These are phyloP conservation scores for Diorhabda carinulata DNA, from an alignment of 1,140 invertebrate genomes.

Conservation along the genomic window DNA sequence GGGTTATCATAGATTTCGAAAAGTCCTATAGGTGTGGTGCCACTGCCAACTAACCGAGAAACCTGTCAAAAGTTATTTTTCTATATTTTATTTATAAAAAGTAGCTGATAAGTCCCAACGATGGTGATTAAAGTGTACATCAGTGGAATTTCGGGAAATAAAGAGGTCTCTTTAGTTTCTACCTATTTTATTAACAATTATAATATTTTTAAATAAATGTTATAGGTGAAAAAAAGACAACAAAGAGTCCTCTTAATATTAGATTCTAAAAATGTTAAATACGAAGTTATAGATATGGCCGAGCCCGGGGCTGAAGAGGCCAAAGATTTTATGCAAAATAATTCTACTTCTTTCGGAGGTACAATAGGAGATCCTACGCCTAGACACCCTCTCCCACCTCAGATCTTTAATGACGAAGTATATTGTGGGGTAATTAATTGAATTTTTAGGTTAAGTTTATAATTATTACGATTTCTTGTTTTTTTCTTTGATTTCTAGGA, in stretches of 20 bases:
- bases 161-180: slow-evolving; percentile 61
- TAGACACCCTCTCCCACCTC: slow-evolving; percentile 71
- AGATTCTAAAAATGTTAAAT: slow-evolving; percentile 83
- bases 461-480: slow-evolving; percentile 8
- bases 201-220: slow-evolving; percentile 30
- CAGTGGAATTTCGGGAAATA: slow-evolving; percentile 85
- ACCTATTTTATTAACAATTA: not conserved
- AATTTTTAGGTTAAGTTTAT: not conserved
- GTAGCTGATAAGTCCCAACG: slow-evolving; percentile 36
- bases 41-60: slow-evolving; percentile 1
- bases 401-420: slow-evolving; percentile 87
- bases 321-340: slow-evolving; percentile 89
- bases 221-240: slow-evolving; percentile 90
- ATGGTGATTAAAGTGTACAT: slow-evolving; percentile 89
- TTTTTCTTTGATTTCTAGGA: slow-evolving; percentile 57
- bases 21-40: not conserved
- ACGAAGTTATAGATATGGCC: slow-evolving; percentile 87
- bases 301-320: slow-evolving; percentile 83
- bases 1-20: too few species aligned
- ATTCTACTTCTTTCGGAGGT: slow-evolving; percentile 73
- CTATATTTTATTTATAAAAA: slow-evolving; percentile 1
- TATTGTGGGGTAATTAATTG: slow-evolving; percentile 80
- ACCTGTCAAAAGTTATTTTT: slow-evolving; percentile 3
- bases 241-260: slow-evolving; percentile 88
- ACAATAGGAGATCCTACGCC: slow-evolving; percentile 59